Evolutionary conservation across 2,797 vertebrate genomes (phyloP).

Genomic region (Argyrosomus regius): DNA sequence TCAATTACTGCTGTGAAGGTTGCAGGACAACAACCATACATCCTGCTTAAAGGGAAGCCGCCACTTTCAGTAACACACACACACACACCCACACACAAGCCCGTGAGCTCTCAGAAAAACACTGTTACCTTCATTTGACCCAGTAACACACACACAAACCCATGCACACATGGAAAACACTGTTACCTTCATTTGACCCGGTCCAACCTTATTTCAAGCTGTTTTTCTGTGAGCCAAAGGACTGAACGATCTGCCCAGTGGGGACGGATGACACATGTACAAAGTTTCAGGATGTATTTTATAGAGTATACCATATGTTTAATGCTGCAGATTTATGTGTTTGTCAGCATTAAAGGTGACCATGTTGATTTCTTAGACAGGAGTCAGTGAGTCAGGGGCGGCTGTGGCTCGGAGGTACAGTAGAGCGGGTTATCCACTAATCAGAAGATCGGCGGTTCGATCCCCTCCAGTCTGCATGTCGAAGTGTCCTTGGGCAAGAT

Average conservation of each 20-base stretch:
- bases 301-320: slow-evolving; percentile 23
- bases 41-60: slow-evolving; percentile 70
- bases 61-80: slow-evolving; percentile 69
- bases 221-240: slow-evolving; percentile 53
- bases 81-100: slow-evolving; percentile 2
- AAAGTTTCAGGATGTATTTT: slow-evolving; percentile 56
- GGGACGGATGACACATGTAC: slow-evolving; percentile 42
- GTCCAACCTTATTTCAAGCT: slow-evolving; percentile 63
- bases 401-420: no score
- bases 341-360: background rate
- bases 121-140: slow-evolving; percentile 74
- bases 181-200: slow-evolving; percentile 76
- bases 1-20: slow-evolving; percentile 74
- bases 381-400: background rate
- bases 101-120: slow-evolving; percentile 19
- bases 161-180: slow-evolving; percentile 21
- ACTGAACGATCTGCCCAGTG: slow-evolving; percentile 38
- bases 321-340: slow-evolving; percentile 4
- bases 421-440: no score
- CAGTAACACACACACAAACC: slow-evolving; percentile 56
- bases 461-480: no score
- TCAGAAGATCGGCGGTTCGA: no score
- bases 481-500: no score
- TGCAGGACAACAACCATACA: slow-evolving; percentile 72
- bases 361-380: slow-evolving; percentile 20